Conservation (phyloP, 1,140 invertebrate genomes). For the Drosophila azteca region DNA sequence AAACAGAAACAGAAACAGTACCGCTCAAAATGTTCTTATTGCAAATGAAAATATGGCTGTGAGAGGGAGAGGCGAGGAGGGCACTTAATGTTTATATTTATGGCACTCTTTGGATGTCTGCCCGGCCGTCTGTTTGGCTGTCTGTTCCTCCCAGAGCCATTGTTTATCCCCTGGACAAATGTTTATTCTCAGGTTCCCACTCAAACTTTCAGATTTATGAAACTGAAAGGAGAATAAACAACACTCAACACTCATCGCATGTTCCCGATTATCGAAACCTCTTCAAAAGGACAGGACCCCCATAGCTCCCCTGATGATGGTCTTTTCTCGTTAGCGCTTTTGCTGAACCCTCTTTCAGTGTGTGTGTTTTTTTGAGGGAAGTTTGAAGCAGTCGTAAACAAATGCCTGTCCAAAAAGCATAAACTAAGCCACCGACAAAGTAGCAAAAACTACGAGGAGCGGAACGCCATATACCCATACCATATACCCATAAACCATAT, state of each 20-base stretch:
- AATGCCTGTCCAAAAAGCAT: conserved; percentile 57
- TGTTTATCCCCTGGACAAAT: conserved; percentile 49
- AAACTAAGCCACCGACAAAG: conserved; percentile 35
- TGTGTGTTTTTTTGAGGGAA: conserved; percentile 4
- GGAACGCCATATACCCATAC: conserved; percentile 1
- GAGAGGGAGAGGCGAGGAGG: conserved; percentile 4
- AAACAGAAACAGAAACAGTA: too few species aligned
- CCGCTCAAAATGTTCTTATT: conserved; percentile 22
- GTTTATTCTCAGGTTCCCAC: conserved; percentile 46
- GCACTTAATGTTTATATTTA: conserved; percentile 44
- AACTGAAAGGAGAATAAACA: conserved; percentile 54
- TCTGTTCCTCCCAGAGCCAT: conserved; percentile 5
- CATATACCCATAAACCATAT: conserved; percentile 9
- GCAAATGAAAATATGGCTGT: conserved; percentile 32
- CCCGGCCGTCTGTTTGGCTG: not conserved
- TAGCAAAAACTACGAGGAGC: conserved; percentile 35
- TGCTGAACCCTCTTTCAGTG: too few species aligned
- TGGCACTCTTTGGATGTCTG: conserved; percentile 24
- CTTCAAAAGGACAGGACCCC: conserved; percentile 18
- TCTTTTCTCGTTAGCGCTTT: conserved; percentile 32
- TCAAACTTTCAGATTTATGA: conserved; percentile 36
- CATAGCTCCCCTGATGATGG: conserved; percentile 21
- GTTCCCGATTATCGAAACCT: conserved; percentile 62
- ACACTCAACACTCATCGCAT: conserved; percentile 59
- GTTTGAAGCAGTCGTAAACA: conserved; percentile 49